A percentile compares a stretch with the other conserved stretches of the same genome.
These are phyloP conservation scores for Bradypodion pumilum DNA, from an alignment of 2,797 vertebrate genomes.

Conservation along the genomic window DNA sequence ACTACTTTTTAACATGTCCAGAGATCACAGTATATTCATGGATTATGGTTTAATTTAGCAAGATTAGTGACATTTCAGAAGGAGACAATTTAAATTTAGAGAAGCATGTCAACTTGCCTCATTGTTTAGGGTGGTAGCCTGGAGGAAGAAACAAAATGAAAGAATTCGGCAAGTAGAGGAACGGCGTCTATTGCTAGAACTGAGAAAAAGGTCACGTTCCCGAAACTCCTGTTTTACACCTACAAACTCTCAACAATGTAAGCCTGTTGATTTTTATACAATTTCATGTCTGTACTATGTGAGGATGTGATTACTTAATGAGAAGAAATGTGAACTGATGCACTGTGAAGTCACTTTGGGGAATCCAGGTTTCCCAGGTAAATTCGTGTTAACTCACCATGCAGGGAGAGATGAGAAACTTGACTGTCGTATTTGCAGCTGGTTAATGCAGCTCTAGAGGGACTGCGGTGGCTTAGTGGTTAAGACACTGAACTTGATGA, in stretches of 20 bases:
- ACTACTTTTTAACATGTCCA: neutral
- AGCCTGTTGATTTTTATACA: neutral
- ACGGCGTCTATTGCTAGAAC: neutral
- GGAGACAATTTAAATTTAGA: neutral
- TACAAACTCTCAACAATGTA: constrained; percentile 28
- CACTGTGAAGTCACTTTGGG: too few species aligned
- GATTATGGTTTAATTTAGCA: too few species aligned
- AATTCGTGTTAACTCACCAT: too few species aligned
- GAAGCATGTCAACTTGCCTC: neutral
- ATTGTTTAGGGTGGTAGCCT: constrained; percentile 11
- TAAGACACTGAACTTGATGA: too few species aligned
- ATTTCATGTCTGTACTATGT: too few species aligned
- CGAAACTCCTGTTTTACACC: constrained; percentile 11
- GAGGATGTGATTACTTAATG: too few species aligned
- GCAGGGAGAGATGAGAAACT: too few species aligned
- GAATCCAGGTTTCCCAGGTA: too few species aligned
- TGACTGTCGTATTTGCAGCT: too few species aligned
- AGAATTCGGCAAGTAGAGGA: constrained; percentile 19
- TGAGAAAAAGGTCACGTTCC: neutral
- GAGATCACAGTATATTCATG: neutral
- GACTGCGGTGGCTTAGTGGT: too few species aligned
- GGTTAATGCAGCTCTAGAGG: too few species aligned
- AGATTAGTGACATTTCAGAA: neutral
- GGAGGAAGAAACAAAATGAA: constrained; percentile 36
- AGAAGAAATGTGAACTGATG: too few species aligned